These are phyloP conservation scores for Chrysomela aeneicollis DNA, from an alignment of 2,888 invertebrate species.

Conservation along the genomic window DNA sequence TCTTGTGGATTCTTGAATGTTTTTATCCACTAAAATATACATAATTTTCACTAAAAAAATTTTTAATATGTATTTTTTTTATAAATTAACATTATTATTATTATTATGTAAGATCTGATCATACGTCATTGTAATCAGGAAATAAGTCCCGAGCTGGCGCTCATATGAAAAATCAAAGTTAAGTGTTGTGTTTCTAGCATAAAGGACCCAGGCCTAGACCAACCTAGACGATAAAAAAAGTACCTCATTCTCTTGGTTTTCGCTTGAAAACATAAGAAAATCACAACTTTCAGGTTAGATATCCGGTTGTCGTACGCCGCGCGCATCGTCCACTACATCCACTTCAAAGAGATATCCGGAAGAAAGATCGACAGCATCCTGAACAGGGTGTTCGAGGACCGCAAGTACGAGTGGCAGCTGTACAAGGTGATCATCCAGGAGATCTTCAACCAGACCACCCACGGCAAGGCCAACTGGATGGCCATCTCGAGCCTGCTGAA, in stretches of 20 bases:
- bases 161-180: too few relatives aligned
- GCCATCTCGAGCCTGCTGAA: constrained; percentile 62
- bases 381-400: constrained; percentile 50
- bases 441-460: constrained; percentile 51
- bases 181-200: too few relatives aligned
- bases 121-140: too few relatives aligned
- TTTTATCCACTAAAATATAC: too few relatives aligned
- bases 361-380: constrained; percentile 51
- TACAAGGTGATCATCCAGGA: constrained; percentile 59
- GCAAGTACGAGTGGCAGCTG: constrained; percentile 54
- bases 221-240: too few relatives aligned
- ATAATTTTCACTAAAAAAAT: too few relatives aligned
- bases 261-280: background rate
- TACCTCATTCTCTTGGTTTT: constrained; percentile 6
- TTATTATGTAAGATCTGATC: too few relatives aligned
- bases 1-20: too few relatives aligned
- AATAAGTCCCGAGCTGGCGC: too few relatives aligned
- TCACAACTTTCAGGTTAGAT: constrained; percentile 51
- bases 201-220: too few relatives aligned
- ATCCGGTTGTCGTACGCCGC: constrained; percentile 59
- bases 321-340: constrained; percentile 62
- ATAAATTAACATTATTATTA: too few relatives aligned
- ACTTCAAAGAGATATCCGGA: constrained; percentile 62
- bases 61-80: too few relatives aligned
- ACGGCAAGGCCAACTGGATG: constrained; percentile 36